Percentiles rank a stretch among this genome's conserved stretches.
These are phyloP conservation scores for Mechanitis mazaeus DNA, from an alignment of 2,888 invertebrate species.

Conservation along the genomic window DNA sequence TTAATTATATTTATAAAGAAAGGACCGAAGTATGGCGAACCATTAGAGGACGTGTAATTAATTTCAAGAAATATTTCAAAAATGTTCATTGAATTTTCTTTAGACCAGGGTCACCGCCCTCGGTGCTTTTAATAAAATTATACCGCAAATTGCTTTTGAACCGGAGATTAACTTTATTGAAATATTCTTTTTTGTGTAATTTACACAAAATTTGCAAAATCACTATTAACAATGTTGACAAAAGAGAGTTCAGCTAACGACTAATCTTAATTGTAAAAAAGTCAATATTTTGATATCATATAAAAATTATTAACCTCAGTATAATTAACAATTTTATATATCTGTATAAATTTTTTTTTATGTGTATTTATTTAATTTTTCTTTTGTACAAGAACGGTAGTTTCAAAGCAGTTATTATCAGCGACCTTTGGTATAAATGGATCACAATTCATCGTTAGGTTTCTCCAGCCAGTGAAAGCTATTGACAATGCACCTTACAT, in stretches of 20 bases:
- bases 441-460: conserved; percentile 30
- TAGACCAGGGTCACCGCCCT: conserved; percentile 12
- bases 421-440: conserved; percentile 12
- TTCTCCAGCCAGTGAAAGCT: conserved; percentile 39
- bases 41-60: conserved; percentile 10
- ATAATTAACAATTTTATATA: too few species aligned
- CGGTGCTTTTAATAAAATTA: conserved; percentile 6
- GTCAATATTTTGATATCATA: too few species aligned
- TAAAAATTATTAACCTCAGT: too few species aligned
- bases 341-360: too few species aligned
- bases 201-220: conserved; percentile 15
- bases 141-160: conserved; percentile 10
- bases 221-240: conserved; percentile 14
- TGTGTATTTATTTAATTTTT: too few species aligned
- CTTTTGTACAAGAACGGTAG: too few species aligned
- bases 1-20: neutral
- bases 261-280: neutral
- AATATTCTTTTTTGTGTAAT: conserved; percentile 11
- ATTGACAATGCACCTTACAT: conserved; percentile 35
- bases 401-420: neutral
- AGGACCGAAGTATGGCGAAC: conserved; percentile 7
- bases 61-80: conserved; percentile 12
- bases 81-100: conserved; percentile 8
- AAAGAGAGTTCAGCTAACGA: conserved; percentile 14
- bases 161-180: conserved; percentile 16